Evolutionary conservation across 2,113 vertebrate species (phyloP).

Genomic region (Brienomyrus longianalis): DNA sequence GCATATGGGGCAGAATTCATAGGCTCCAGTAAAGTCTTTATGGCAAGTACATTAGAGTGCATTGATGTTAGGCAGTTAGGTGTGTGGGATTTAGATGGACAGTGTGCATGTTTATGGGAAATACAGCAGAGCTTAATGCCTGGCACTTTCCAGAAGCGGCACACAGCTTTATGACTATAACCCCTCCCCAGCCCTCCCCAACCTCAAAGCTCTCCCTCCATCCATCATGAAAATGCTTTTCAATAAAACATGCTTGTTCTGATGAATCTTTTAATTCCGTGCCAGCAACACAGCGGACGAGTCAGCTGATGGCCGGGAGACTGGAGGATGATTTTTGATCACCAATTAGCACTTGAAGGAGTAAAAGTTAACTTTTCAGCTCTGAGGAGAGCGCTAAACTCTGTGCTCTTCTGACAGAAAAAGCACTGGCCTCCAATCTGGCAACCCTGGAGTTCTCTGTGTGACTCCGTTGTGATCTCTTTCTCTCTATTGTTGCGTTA

Average conservation of each 20-base stretch:
- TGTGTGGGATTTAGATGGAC: not conserved
- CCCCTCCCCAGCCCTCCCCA: not conserved
- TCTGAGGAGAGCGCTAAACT: not conserved
- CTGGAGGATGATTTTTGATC: not conserved
- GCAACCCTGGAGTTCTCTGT: not conserved
- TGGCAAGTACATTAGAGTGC: not conserved
- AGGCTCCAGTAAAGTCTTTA: not conserved
- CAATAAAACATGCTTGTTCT: constrained; percentile 22
- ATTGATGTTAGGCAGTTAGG: not conserved
- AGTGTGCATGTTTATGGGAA: not conserved
- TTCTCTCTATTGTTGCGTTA: not conserved
- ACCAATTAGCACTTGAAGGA: not conserved
- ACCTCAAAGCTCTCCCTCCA: constrained; percentile 10
- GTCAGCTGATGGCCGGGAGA: not conserved
- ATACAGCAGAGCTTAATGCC: not conserved
- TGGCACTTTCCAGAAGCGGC: constrained; percentile 17
- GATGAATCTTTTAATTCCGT: constrained; percentile 16
- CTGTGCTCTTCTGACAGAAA: not conserved
- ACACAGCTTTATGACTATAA: constrained; percentile 41
- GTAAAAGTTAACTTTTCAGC: not conserved
- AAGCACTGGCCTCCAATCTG: not conserved
- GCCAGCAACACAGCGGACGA: not conserved
- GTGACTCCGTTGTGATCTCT: not conserved
- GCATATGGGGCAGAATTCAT: not conserved
- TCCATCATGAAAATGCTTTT: constrained; percentile 38